Evolutionary conservation across 2,888 invertebrate genomes (phyloP).

Genomic region (Drosophila pegasa): DNA sequence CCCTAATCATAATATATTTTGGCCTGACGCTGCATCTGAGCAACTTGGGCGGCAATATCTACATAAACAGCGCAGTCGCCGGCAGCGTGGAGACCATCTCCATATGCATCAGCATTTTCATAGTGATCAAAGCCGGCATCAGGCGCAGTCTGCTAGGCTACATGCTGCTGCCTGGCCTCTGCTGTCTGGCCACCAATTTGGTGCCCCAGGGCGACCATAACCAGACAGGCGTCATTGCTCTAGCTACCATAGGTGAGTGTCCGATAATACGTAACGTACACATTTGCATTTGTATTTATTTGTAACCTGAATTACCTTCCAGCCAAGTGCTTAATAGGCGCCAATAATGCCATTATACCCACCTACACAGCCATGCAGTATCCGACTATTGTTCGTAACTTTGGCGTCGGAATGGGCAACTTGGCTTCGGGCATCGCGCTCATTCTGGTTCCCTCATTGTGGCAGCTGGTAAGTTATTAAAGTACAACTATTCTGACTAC

Average conservation of each 20-base stretch:
- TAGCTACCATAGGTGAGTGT: constrained; percentile 88
- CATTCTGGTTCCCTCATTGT: constrained; percentile 91
- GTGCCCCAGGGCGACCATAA: constrained; percentile 86
- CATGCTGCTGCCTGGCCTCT: constrained; percentile 89
- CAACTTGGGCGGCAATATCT: constrained; percentile 90
- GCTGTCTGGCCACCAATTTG: constrained; percentile 88
- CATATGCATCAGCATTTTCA: constrained; percentile 89
- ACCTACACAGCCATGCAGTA: constrained; percentile 90
- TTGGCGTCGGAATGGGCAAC: constrained; percentile 91
- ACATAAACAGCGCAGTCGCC: constrained; percentile 88
- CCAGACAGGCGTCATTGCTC: constrained; percentile 87
- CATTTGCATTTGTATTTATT: not conserved
- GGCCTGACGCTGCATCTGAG: constrained; percentile 91
- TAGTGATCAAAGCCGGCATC: constrained; percentile 90
- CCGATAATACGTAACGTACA: not conserved
- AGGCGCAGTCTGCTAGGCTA: constrained; percentile 89
- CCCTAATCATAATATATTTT: constrained; percentile 91
- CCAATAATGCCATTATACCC: constrained; percentile 92
- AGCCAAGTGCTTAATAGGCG: constrained; percentile 91
- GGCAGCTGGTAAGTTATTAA: constrained; percentile 88
- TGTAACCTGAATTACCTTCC: constrained; percentile 8
- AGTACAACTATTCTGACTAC: not conserved
- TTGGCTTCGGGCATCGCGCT: constrained; percentile 91
- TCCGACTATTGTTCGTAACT: constrained; percentile 89
- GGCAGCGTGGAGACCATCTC: constrained; percentile 91